Base-by-base conservation (phyloP, 2,113 vertebrate genomes). In the Telmatochromis sp. region DNA sequence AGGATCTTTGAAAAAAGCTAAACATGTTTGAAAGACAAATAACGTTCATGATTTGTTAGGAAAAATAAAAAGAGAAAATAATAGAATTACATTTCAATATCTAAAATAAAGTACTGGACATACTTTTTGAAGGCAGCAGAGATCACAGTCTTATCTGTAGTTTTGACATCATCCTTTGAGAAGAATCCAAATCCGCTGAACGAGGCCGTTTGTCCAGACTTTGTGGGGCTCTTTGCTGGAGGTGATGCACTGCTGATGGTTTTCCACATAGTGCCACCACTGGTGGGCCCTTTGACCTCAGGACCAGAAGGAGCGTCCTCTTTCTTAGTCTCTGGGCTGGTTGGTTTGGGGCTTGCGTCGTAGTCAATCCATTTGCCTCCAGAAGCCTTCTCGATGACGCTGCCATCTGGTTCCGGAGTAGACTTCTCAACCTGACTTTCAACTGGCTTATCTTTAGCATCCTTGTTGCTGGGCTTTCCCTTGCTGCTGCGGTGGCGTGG, bases 301-400 rank as follows among this genome's bases (percentile, higher is more conserved):
- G 96, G 1, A 3, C n/a, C 95, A 0, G 90, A 19, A 5, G 92
- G 6, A 0, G 13, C 3, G 1, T 88, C 95, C 4, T 94, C 95
- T n/a, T 92, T 95, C 85, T 95, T 93, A 3, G 35, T 5, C 7
- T 92, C 94, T 0, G 92, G 91, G 49, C 90, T 91, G n/a, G 51
- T 21, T 8, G 55, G 87, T 85, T 97, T 96, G 4, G 98, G 97
- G 49, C 98, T 95, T 31, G 96, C 6, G 11, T 98, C 97, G 0
- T 98, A 99, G 80, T 97, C 93, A 23, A 94, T 94, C 98, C 98
- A 99, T 0, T 97, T 97, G 4, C 95, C 96, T 7, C 94, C 94
- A 1, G 94, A 92, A 0, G 84, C 81, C 80, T 96, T 96, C 45
- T 96, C 95, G 4, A 95, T 92, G n/a, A 81, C 79, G 8, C 63